A percentile compares a stretch with the other conserved stretches of the same genome.
Conservation (phyloP, 2,888 invertebrate genomes). For the Drosophila maculinotata region DNA sequence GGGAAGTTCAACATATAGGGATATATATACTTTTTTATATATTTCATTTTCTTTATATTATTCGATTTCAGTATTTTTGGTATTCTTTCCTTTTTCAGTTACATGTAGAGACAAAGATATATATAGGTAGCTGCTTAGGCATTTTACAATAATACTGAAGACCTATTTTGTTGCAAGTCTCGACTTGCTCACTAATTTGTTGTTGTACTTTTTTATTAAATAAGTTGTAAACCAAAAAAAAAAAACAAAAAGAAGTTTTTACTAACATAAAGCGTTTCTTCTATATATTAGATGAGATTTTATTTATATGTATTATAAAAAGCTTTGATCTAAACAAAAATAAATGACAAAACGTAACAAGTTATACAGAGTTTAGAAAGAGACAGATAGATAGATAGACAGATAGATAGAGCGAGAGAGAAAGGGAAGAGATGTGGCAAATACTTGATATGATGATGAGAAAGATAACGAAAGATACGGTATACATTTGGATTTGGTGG, state of each 20-base stretch:
- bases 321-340: conserved; percentile 65
- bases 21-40: conserved; percentile 59
- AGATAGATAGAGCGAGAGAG: conserved; percentile 34
- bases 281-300: conserved; percentile 33
- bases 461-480: conserved; percentile 17
- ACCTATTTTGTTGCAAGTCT: conserved; percentile 56
- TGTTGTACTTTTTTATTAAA: conserved; percentile 28
- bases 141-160: conserved; percentile 81
- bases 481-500: conserved; percentile 42
- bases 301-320: conserved; percentile 54
- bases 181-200: conserved; percentile 41
- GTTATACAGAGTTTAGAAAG: conserved; percentile 9
- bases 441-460: conserved; percentile 31
- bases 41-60: conserved; percentile 49
- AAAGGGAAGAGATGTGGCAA: conserved; percentile 20
- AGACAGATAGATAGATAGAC: conserved; percentile 22
- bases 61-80: conserved; percentile 35
- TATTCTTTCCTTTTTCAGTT: conserved; percentile 40
- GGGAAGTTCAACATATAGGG: conserved; percentile 85
- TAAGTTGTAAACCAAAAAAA: conserved; percentile 19
- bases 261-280: conserved; percentile 27
- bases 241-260: conserved; percentile 22
- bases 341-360: conserved; percentile 46
- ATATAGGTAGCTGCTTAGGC: conserved; percentile 49
- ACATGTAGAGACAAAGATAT: conserved; percentile 47